Evolutionary conservation across 2,888 invertebrate genomes (phyloP), one percentile per base, ranked within the genome.

Genomic region (Tenthredo amoena): DNA sequence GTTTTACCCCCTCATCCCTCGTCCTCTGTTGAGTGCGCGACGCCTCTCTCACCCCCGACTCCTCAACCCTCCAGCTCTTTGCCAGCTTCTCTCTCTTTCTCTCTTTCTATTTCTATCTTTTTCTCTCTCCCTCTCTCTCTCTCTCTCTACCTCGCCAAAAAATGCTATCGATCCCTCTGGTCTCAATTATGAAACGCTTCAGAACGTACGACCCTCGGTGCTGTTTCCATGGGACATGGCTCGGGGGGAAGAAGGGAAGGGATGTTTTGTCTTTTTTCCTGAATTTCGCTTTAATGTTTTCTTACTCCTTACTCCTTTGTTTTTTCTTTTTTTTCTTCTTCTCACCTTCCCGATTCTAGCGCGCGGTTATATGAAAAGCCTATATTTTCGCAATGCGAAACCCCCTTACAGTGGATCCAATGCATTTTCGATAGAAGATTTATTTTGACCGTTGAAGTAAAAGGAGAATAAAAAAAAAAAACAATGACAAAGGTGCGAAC

Each of bases 151-250:
- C 82, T 83, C 82, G 65, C 82, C 68, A 83, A 83, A 83, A 83
- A 83, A 83, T 83, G 12, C 43, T 83, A 83, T 83, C 82, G 82
- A 83, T 83, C 84, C 79, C 79, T 88, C 87, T 87, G 89, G 89
- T 90, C 91, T 91, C 91, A 92, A 92, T 92, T 92, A 92, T 90
- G 89, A 91, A 91, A 91, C 91, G 91, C 91, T 92, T 91, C 91
- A 89, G 89, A 91, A 91, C 88, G 89, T 88, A 88, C 88, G 87
- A 88, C 87, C 87, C 87, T 71, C 87, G 58, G 34, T 79, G 79
- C 79, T 62, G 79, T 79, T 79, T 79, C 79, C 79, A 58, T 62
- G 58, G 34, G 37, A n/a, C 62, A 79, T 62, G 21, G 79, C 21
- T 34, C 31, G 34, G 34, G 68, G 68, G 31, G 6, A 15, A 1